Conservation (phyloP, 1,140 invertebrate species). For the Drosophila murphyi region DNA sequence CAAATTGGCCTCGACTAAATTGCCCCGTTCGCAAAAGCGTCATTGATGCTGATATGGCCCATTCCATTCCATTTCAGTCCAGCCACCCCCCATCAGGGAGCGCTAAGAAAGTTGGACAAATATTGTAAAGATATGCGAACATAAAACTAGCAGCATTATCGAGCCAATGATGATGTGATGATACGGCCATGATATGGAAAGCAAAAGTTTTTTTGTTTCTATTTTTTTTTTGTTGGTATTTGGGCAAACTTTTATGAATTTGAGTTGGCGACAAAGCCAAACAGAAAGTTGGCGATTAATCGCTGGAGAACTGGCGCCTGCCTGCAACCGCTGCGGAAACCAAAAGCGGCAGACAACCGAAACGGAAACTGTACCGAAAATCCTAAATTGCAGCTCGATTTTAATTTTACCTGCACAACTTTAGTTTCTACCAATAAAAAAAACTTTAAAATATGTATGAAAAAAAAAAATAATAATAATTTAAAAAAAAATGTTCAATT, state of each 20-base stretch:
- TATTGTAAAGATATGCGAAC: slow-evolving; percentile 66
- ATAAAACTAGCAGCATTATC: slow-evolving; percentile 79
- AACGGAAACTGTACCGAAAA: slow-evolving; percentile 31
- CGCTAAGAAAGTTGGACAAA: slow-evolving; percentile 37
- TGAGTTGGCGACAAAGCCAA: slow-evolving; percentile 66
- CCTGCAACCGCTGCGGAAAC: slow-evolving; percentile 52
- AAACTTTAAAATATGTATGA: too few relatives aligned
- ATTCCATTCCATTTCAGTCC: background rate
- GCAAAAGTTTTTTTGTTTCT: slow-evolving; percentile 64
- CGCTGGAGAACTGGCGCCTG: slow-evolving; percentile 66
- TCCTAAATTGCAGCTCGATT: background rate
- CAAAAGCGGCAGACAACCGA: slow-evolving; percentile 24
- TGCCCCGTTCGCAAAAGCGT: slow-evolving; percentile 17
- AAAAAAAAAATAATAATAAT: background rate
- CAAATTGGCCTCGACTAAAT: slow-evolving; percentile 23
- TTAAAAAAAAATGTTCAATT: too few relatives aligned
- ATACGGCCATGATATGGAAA: slow-evolving; percentile 73
- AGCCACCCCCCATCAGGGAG: background rate
- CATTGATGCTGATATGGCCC: slow-evolving; percentile 2
- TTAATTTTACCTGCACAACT: slow-evolving; percentile 50
- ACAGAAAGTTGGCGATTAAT: slow-evolving; percentile 68
- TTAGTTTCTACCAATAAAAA: slow-evolving; percentile 9
- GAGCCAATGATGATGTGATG: slow-evolving; percentile 81
- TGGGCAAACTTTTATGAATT: slow-evolving; percentile 68
- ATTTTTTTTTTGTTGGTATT: slow-evolving; percentile 32